A percentile compares a stretch with the other conserved stretches of the same genome.
phyloP scores from a whole-genome alignment of 92 coral and sea anemone species.

The Isaurus tuberculatus region DNA sequence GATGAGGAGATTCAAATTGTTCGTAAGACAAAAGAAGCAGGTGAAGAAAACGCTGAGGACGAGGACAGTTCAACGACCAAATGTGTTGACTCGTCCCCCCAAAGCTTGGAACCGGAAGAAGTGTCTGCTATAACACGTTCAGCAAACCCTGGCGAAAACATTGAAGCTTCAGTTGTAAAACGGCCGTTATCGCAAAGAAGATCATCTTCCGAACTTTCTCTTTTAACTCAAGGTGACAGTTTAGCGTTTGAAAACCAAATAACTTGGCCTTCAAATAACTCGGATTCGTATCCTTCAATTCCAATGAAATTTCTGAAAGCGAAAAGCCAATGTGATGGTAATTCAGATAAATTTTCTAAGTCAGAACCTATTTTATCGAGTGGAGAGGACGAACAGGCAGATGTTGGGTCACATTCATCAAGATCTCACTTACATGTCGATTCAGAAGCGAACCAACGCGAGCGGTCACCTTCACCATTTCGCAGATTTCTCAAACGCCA shows the following conservation, averaged over 20 bases:
- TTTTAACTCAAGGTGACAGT: constrained; percentile 28
- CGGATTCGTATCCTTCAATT: constrained; percentile 36
- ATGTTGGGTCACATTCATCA: constrained; percentile 77
- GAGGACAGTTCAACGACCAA: constrained; percentile 25
- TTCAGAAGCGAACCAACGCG: constrained; percentile 52
- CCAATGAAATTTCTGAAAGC: constrained; percentile 33
- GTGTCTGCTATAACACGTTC: constrained; percentile 3
- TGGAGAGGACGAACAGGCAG: constrained; percentile 68
- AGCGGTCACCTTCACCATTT: constrained; percentile 90
- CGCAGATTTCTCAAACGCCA: constrained; percentile 63
- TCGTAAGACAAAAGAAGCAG: constrained; percentile 61
- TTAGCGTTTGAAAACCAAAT: constrained; percentile 68
- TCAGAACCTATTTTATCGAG: constrained; percentile 57
- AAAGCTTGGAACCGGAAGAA: constrained; percentile 52
- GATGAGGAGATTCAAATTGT: constrained; percentile 97
- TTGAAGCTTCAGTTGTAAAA: constrained; percentile 3
- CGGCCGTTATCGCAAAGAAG: constrained; percentile 33
- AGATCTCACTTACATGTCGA: constrained; percentile 64
- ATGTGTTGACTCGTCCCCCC: constrained; percentile 63
- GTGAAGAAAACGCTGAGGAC: constrained; percentile 31
- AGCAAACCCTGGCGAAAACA: constrained; percentile 21
- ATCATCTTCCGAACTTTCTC: constrained; percentile 30
- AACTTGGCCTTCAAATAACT: constrained; percentile 71
- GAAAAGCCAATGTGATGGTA: constrained; percentile 35
- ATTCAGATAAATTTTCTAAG: constrained; percentile 51